Evolutionary conservation across 92 coral and sea anemone species (phyloP), one percentile per base, ranked within the genome.

Genomic region (Phymanthus crucifer): DNA sequence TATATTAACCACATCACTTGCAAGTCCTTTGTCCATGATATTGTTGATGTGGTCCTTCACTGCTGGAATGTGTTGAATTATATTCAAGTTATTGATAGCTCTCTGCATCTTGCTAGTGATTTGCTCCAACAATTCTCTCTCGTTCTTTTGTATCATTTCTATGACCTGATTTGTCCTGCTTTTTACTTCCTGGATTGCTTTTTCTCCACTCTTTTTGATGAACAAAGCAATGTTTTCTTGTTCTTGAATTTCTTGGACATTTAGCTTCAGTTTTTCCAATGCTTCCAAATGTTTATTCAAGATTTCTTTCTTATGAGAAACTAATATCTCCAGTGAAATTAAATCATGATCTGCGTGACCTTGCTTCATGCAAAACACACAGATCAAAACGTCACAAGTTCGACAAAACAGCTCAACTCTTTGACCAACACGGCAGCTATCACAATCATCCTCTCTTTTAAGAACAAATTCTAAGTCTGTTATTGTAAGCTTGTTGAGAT

Each of bases 41-140:
- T 32, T 32, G 19, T 35, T 23, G 27, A 69, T 38, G 73, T 69
- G 18, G 12, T 69, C 73, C 40, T 38, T 34, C 10, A 38, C 47
- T 0, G 73, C 73, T 69, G 73, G 73, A 23, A 69, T 32, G 34
- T 69, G 73, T 34, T 38, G 26, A 6, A 69, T 69, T 69, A 69
- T 69, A 24, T 38, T 34, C 45, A 69, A 69, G 16, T 69, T 69
- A n/a, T 0, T 69, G 27, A 4, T 38, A 0, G 73, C 73, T 38
- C 19, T 32, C 10, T 34, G 24, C 45, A 38, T 32, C 19, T 69
- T 34, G 35, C 35, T 34, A 17, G 34, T 2, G 45, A 69, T 69
- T 69, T 69, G 48, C 40, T 32, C 9, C 23, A 69, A 29, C 24
- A 69, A 38, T 26, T 69, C 26, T 16, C 18, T 8, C 13, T 69